Evolutionary conservation across 2,888 invertebrate species (phyloP).

Genomic region (Pseudococcus jackbeardsleyi): DNA sequence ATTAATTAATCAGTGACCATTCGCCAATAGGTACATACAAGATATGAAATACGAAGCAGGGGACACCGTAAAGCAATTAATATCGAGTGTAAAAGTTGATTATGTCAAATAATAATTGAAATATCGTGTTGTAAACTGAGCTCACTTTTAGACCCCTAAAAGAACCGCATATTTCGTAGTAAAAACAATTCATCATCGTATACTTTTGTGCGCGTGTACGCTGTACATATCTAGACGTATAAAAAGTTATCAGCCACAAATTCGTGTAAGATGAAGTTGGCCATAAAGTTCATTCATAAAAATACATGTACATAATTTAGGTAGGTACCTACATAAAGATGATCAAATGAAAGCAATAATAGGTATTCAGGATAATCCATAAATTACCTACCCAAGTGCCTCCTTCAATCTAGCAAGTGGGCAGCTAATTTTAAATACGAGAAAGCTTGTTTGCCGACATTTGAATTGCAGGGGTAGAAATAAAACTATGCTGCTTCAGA

Average conservation of each 20-base stretch:
- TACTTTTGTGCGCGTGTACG: background rate
- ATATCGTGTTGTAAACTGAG: slow-evolving; percentile 30
- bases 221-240: background rate
- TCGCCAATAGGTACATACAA: background rate
- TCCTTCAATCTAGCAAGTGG: no score
- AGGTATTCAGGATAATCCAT: background rate
- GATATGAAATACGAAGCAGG: slow-evolving; percentile 23
- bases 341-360: no score
- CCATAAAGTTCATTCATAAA: background rate
- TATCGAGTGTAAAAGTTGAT: slow-evolving; percentile 15
- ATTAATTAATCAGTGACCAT: slow-evolving; percentile 24
- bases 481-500: no score
- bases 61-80: slow-evolving; percentile 10
- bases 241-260: background rate
- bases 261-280: background rate
- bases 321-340: no score
- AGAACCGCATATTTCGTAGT: slow-evolving; percentile 13
- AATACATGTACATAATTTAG: no score
- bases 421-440: no score
- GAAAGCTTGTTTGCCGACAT: no score
- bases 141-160: slow-evolving; percentile 10
- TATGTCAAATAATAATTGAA: slow-evolving; percentile 48
- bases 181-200: slow-evolving; percentile 42
- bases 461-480: no score
- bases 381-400: no score